Percentiles rank a stretch among this genome's conserved stretches.
Conservation (phyloP, 2,797 vertebrate genomes). For the Podargus strigoides region DNA sequence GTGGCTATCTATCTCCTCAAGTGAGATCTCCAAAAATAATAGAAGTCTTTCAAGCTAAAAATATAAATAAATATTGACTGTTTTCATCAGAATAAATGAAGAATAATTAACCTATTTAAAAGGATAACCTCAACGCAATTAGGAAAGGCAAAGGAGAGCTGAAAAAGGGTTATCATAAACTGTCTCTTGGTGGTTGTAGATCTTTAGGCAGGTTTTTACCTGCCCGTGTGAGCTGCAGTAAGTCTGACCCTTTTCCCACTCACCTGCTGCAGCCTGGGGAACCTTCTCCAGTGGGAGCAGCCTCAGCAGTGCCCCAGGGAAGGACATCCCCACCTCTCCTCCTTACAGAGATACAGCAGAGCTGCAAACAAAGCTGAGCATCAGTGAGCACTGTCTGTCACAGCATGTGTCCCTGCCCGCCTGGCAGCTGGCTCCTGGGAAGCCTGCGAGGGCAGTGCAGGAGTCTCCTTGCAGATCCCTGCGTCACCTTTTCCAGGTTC, state of each 20-base stretch:
- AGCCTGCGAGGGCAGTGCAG: accelerated
- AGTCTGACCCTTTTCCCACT: background rate
- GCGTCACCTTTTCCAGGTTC: background rate
- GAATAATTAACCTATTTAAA: background rate
- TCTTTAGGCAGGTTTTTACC: background rate
- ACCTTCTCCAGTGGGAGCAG: background rate
- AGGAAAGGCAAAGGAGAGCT: background rate
- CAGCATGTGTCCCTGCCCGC: background rate
- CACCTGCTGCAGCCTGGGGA: background rate
- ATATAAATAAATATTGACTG: background rate
- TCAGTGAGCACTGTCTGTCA: too few species aligned
- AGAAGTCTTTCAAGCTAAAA: background rate
- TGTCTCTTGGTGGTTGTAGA: background rate
- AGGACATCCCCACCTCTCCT: background rate
- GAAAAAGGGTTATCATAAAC: background rate
- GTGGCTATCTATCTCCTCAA: background rate
- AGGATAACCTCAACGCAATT: background rate
- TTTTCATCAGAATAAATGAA: background rate
- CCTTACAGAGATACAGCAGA: background rate
- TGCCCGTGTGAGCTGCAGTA: background rate
- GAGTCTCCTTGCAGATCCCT: background rate
- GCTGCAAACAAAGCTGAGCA: too few species aligned
- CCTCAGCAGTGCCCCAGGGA: background rate
- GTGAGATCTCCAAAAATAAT: background rate
- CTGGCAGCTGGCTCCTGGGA: background rate